Conservation (phyloP, 2,797 vertebrate genomes). For the Tenualosa ilisha region DNA sequence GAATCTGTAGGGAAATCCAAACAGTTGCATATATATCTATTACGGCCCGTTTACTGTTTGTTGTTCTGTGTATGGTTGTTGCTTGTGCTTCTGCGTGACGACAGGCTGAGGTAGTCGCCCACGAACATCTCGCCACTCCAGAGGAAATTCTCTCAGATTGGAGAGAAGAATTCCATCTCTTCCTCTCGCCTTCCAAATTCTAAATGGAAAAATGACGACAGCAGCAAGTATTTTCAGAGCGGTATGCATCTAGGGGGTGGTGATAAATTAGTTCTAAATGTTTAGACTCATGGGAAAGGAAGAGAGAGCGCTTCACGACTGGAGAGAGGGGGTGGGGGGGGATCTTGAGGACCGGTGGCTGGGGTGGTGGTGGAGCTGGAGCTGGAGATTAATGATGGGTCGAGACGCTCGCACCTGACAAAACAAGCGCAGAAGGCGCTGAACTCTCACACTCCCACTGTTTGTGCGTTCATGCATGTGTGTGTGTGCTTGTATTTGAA, state of each 20-base stretch:
- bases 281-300: background rate
- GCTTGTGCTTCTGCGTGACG: background rate
- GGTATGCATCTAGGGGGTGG: background rate
- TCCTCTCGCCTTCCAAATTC: background rate
- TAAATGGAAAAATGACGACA: background rate
- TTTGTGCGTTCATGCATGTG: slow-evolving; percentile 21
- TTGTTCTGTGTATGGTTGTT: background rate
- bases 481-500: background rate
- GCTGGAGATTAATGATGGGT: background rate
- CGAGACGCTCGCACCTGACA: slow-evolving; percentile 41
- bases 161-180: background rate
- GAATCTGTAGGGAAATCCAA: background rate
- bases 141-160: background rate
- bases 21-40: background rate
- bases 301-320: background rate
- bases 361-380: background rate
- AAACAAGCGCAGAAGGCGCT: slow-evolving; percentile 38
- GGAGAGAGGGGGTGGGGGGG: background rate
- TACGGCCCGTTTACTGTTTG: background rate
- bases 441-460: slow-evolving; percentile 12
- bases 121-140: background rate
- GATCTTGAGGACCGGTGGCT: background rate
- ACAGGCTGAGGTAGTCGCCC: background rate
- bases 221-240: background rate
- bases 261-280: slow-evolving; percentile 1